Evolutionary conservation across 2,797 vertebrate genomes (phyloP), one percentile per base, ranked within the genome.

Genomic region (Sebastolobus alascanus): DNA sequence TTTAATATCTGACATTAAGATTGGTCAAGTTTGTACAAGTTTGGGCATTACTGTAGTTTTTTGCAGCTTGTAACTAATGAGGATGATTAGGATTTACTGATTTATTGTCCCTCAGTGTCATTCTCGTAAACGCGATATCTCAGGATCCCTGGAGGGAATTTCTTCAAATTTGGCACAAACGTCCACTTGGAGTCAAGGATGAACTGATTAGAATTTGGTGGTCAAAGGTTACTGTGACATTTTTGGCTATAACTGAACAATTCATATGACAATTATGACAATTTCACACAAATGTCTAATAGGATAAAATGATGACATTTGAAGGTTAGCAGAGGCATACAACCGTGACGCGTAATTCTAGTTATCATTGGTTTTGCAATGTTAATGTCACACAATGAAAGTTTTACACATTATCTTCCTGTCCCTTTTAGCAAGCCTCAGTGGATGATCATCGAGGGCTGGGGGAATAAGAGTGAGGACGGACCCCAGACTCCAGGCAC

Each of bases 391-490:
- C 37, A 69, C 27, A 70, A 18, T 79, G 1, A 73, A 68, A 1
- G 1, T 55, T 73, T 73, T 6, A 38, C 20, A 18, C 0, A 12
- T 56, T 29, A 10, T 74, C 16, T 14, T 60, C 18, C 22, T 82
- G 27, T 69, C 4, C 55, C 0, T 54, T 54, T 83, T 46, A 93
- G 91, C 84, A 96, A 97, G 75, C 92, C 95, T 20, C 94, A 95
- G 87, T 95, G 95, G 95, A 95, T 95, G 94, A 89, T 87, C 80
- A 93, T 95, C 9, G 94, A 95, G 66, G 95, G 94, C n/a, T 95
- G 95, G 94, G 93, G 84, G 1, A 92, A 89, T 54, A 93, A 92
- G 81, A 77, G 58, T 22, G 94, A 96, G 27, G 95, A 96, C 54
- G 80, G 86, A 54, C 85, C 95, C 6, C 86, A 85, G 70, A 95